These are phyloP conservation scores for Otis tarda DNA, from an alignment of 2,113 vertebrate species.

Conservation along the genomic window DNA sequence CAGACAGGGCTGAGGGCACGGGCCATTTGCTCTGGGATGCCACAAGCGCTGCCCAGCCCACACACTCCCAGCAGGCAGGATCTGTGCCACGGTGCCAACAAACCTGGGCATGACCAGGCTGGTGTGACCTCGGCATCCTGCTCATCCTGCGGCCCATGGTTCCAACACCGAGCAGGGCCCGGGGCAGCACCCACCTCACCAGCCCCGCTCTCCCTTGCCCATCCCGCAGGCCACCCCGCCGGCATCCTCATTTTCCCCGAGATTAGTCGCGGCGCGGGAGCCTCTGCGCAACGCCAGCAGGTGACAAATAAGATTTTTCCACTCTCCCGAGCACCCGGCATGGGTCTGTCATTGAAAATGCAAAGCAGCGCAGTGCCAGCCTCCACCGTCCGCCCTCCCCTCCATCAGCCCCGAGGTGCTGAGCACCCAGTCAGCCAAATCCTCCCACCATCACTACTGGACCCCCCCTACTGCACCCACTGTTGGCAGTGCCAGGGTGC, in stretches of 20 bases:
- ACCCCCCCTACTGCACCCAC: rapidly evolving
- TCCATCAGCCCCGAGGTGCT: background rate
- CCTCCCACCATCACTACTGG: rapidly evolving
- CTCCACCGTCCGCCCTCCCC: background rate
- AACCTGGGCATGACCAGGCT: background rate
- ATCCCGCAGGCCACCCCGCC: background rate
- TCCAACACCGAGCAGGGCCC: rapidly evolving
- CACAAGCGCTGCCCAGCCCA: background rate
- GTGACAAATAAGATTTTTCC: slow-evolving; percentile 77
- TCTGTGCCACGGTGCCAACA: rapidly evolving
- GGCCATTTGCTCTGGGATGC: background rate
- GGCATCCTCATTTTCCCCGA: slow-evolving; percentile 48
- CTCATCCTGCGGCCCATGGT: rapidly evolving
- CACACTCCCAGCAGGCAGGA: background rate
- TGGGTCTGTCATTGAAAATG: slow-evolving; percentile 72
- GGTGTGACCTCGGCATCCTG: background rate
- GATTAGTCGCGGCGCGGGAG: slow-evolving; percentile 52
- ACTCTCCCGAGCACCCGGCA: slow-evolving; percentile 70
- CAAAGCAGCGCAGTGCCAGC: slow-evolving; percentile 47
- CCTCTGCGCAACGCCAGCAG: slow-evolving; percentile 54
- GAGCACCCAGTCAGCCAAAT: background rate
- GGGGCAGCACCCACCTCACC: rapidly evolving
- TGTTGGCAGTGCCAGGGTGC: background rate
- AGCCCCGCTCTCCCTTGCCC: background rate
- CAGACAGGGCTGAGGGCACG: background rate